These are phyloP conservation scores for Drosophila repleta DNA, from an alignment of 1,140 invertebrate genomes.

Conservation along the genomic window DNA sequence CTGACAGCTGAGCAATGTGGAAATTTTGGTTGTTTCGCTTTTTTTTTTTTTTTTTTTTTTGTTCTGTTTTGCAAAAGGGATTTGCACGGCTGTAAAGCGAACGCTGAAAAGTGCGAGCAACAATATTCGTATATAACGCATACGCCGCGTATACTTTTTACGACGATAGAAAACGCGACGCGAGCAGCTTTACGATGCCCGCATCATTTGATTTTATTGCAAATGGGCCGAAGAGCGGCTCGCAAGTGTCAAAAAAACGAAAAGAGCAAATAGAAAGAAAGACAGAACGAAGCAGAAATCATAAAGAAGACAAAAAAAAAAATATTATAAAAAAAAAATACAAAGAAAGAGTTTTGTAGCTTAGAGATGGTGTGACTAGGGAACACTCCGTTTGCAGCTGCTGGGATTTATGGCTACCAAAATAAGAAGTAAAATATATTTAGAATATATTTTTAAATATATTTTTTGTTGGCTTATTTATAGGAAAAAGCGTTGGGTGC, in stretches of 20 bases:
- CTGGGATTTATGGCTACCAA: too few species aligned
- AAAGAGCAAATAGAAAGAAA: neutral
- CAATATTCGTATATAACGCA: slow-evolving; percentile 59
- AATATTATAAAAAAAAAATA: slow-evolving; percentile 1
- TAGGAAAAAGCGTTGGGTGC: too few species aligned
- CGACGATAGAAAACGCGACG: slow-evolving; percentile 71
- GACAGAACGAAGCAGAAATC: slow-evolving; percentile 24
- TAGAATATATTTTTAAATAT: too few species aligned
- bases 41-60: neutral
- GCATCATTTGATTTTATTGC: slow-evolving; percentile 82
- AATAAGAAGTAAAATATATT: too few species aligned
- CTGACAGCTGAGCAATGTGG: slow-evolving; percentile 36
- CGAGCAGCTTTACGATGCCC: slow-evolving; percentile 72
- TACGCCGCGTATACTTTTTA: slow-evolving; percentile 68
- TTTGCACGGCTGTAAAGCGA: slow-evolving; percentile 57
- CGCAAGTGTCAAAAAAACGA: slow-evolving; percentile 54
- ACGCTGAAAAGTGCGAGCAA: slow-evolving; percentile 48
- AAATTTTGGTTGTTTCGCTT: slow-evolving; percentile 32
- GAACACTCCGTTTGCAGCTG: neutral
- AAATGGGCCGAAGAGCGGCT: slow-evolving; percentile 40
- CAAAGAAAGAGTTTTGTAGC: neutral
- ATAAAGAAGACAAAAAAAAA: slow-evolving; percentile 7
- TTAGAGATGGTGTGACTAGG: neutral
- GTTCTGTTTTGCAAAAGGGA: slow-evolving; percentile 42
- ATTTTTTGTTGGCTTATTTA: too few species aligned